Base-by-base conservation (phyloP, 2,888 invertebrate species). In the Eucera pruinosa region DNA sequence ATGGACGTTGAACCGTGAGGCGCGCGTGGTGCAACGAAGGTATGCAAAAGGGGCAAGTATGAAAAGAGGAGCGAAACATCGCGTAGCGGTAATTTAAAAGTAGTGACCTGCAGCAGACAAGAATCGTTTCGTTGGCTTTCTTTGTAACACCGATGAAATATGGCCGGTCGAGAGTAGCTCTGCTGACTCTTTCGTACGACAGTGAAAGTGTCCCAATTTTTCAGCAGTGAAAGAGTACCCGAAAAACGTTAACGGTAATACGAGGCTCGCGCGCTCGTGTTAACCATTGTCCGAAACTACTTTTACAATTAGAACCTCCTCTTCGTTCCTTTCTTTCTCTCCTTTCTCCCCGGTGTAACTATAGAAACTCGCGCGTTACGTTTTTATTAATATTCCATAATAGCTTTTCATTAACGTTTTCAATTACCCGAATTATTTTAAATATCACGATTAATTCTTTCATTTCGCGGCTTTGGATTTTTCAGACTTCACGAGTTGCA, bases 161-260 rank as follows among this genome's bases (percentile, higher is more conserved):
- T 75, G 73, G 70, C 61, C 69, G 64, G 68, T 1, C 50, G 70
- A 66, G 60, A 70, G n/a, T n/a, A n/a, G n/a, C n/a, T n/a, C n/a
- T 64, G 72, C 67, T 70, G 77, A 47, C 73, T 76, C 73, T 77
- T 82, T 81, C 83, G 18, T 80, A 45, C 83, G 85, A 84, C 76
- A 82, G 84, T 85, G 84, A 85, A 85, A 85, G 84, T 85, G 84
- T 85, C 83, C 84, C 43, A 85, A 79, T 85, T 85, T 82, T 73
- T n/a, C 25, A 52, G 64, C n/a, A 70, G 69, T 64, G 78, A 83
- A 78, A 81, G 83, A 84, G 83, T 73, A 80, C 70, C 72, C 67
- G 72, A 70, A 69, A n/a, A 75, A 72, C 79, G 58, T 72, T 68
- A 58, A 75, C 79, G 78, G 67, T 27, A 74, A 55, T 48, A 47